Evolutionary conservation across 2,797 vertebrate species (phyloP), one percentile per base, ranked within the genome.

Genomic region (Poeciliopsis presidionis): DNA sequence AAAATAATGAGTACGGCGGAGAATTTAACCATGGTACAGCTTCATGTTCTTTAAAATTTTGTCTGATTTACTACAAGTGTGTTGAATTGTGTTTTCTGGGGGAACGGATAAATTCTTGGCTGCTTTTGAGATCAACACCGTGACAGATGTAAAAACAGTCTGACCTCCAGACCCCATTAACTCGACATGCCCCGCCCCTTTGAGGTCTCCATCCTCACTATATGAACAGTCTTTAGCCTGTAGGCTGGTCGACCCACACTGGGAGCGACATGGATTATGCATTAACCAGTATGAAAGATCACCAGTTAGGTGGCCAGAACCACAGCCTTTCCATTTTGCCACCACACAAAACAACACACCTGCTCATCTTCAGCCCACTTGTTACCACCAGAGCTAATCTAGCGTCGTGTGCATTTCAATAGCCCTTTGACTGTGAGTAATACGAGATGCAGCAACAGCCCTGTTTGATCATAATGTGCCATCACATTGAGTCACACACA

Each of bases 121-220:
- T 63, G 39, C 59, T 78, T 85, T 79, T 79, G 59, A 87, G 86
- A 72, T 81, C 71, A 28, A 46, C 67, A 81, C 43, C 74, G 72
- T 77, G 80, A 87, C 80, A 84, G 86, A 80, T 36, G 39, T 46
- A 70, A 55, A 81, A 87, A 80, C 78, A 51, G 82, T 84, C 88
- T 90, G 81, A 88, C 88, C 77, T 77, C 70, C 51, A 84, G 77
- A 90, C 80, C 87, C 84, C 80, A 86, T 88, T 87, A 87, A 91
- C 89, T 73, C 53, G 61, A 46, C 70, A 74, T 36, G 75, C 67
- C 75, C 72, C 75, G 73, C 75, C 36, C 57, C 55, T 79, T 72
- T 84, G 79, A 89, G 7, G 83, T 86, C 76, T 75, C 65, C 77
- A 75, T 75, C 79, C 57, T 59, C 77, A 80, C 83, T 41, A 39